Evolutionary conservation across 2,113 vertebrate genomes (phyloP), one percentile per base, ranked within the genome.

Genomic region (Pao palembangensis): DNA sequence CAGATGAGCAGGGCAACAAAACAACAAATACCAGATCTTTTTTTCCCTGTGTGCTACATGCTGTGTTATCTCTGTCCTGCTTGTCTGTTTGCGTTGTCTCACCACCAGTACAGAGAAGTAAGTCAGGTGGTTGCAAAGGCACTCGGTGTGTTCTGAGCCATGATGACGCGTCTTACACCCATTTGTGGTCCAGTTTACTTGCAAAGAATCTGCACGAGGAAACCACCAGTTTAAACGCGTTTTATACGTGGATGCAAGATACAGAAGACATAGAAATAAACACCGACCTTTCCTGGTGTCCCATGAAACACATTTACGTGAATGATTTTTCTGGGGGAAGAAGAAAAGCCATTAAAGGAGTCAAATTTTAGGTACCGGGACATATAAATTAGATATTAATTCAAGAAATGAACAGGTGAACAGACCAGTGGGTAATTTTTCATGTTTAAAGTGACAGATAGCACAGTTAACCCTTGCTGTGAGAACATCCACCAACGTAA

Each of bases 21-120:
- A 51, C 2, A 8, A 4, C 3, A 46, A 20, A 4, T 51, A 0
- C 25, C 21, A 15, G 51, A 34, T 14, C n/a, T 48, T 3, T 58
- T 6, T n/a, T n/a, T 23, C 21, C 3, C 21, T 23, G 21, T 13
- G 2, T 53, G 15, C 8, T 23, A 6, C 8, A n/a, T n/a, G 0
- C 38, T 16, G 1, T 0, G 18, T 12, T 18, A 1, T 58, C 1
- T 51, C 31, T 66, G 20, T 20, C 23, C 18, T 44, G 21, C 21
- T 23, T 23, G 21, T 23, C 21, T 23, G 21, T 42, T 43, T 43
- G 6, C 8, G 4, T 46, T 5, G 44, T 47, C 88, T 87, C 56
- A 92, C 91, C 89, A 92, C 88, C 19, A 92, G 85, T 19, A 92
- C 78, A 47, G 87, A 58, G 58, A 92, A 91, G 82, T 90, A 92